These are phyloP conservation scores for Bos javanicus DNA, from an alignment of 2,113 vertebrate genomes.

Conservation along the genomic window DNA sequence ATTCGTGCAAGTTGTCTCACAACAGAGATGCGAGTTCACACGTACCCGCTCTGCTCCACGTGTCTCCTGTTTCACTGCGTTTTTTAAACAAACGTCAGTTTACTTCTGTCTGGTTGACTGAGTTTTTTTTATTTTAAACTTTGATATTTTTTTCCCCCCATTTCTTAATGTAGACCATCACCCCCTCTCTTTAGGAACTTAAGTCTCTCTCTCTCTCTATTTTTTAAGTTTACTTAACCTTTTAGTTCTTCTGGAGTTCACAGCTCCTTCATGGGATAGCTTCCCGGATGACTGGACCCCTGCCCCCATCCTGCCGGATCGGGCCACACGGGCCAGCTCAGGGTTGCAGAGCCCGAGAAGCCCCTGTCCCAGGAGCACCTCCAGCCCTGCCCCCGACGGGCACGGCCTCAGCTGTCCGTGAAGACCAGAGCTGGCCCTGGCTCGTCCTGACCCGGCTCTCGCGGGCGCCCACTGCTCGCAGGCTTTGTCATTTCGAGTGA, in stretches of 20 bases:
- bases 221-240: background rate
- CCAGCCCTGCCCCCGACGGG: fast-evolving
- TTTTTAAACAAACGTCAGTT: background rate
- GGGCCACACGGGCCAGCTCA: fast-evolving
- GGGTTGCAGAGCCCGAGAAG: fast-evolving
- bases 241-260: too few relatives aligned
- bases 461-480: fast-evolving
- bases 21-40: fast-evolving
- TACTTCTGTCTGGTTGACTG: background rate
- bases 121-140: background rate
- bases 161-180: background rate
- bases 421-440: fast-evolving
- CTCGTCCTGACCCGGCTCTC: fast-evolving
- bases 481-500: fast-evolving
- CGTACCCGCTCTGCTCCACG: fast-evolving
- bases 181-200: background rate
- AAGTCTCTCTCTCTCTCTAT: background rate
- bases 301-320: background rate
- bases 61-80: fast-evolving
- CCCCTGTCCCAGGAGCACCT: background rate
- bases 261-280: background rate
- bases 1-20: background rate
- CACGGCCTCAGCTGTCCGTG: fast-evolving
- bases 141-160: background rate
- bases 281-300: background rate